Base-by-base conservation (phyloP, 1,140 invertebrate species). In the Pinna nobilis region DNA sequence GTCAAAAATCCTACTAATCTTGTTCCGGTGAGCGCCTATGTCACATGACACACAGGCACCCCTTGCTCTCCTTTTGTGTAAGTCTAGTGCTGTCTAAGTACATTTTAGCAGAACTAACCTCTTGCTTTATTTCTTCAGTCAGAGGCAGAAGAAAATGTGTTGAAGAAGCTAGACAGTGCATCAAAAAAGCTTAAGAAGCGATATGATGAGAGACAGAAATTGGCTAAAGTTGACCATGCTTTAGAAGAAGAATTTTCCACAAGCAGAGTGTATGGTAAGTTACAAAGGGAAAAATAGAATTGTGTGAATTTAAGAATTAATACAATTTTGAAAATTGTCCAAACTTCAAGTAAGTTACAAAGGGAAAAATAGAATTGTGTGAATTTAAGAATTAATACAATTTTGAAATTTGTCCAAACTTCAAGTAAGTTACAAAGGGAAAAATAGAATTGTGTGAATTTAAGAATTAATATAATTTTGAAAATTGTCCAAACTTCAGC, bases 211-310 rank as follows among this genome's bases (percentile, higher is more conserved):
- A 93, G 98, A 78, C 97, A 99, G 89, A 95, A 96, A 87, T 92
- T 93, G 55, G 95, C 96, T 39, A 97, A 98, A 90, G 96, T 99
- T 78, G 98, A 99, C 86, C 92, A 93, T 75, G 93, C 93, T 70
- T 84, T 99, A 47, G 96, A 98, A 90, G 98, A 99, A 89, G 97
- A 99, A 89, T 99, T 99, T 92, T 92, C 94, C 73, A 96, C 96
- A 86, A 97, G 97, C 81, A 93, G 97, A 89, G 92, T 99, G 79
- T 91, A 98, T 84, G 97, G 96, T 89, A 64, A 74, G 80, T 70
- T 33, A 30, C 53, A 2, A 11, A 15, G 6, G 15, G 35, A 4
- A 25, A 47, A 41, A 30, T 28, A 4, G 3, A 2, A 23, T 39
- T n/a, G 13, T 2, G 1, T n/a, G n/a, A n/a, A n/a, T n/a, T n/a